Base-by-base conservation (phyloP, 2,888 invertebrate genomes). In the Gymnocheta viridis region DNA sequence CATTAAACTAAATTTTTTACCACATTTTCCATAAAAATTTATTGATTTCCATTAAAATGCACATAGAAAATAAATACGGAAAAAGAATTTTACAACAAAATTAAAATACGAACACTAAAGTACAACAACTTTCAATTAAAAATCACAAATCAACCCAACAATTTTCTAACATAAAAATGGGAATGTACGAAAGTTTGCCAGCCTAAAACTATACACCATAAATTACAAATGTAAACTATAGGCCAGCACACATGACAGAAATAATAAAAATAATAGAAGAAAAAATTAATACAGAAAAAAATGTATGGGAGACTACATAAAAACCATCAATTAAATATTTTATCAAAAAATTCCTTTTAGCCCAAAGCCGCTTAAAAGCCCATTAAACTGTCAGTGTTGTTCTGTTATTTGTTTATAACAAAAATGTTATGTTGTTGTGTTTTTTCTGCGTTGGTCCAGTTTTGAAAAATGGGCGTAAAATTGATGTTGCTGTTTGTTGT, bases 351-450 rank as follows among this genome's bases (percentile, higher is more conserved):
- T 84, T 77, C 81, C 81, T 81, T 81, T 83, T 84, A 84, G 84
- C 81, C 81, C 47, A 78, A 84, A 81, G 84, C 84, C 84, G 84
- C 84, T 84, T 84, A 84, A 84, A 84, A 84, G 81, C 84, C 84
- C 84, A 84, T 84, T 84, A 84, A 84, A 84, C 84, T 81, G 84
- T 84, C 84, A 84, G 67, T 69, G 73, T 60, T 67, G 67, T 64
- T 67, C 27, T 76, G 80, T 72, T 84, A 77, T 84, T 81, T 81
- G 84, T 84, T 84, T 78, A 78, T 56, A 78, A 78, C 84, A 69
- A 69, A 27, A 35, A 35, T 70, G 66, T 72, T 82, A 27, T 66
- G 64, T 47, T 47, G n/a, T 47, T 60, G 60, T n/a, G 22, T 38
- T 54, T 22, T 56, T 41, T 24, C n/a, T n/a, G 44, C n/a, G 14